Evolutionary conservation across 1,140 invertebrate genomes (phyloP).

Genomic region (Cotesia vestalis): DNA sequence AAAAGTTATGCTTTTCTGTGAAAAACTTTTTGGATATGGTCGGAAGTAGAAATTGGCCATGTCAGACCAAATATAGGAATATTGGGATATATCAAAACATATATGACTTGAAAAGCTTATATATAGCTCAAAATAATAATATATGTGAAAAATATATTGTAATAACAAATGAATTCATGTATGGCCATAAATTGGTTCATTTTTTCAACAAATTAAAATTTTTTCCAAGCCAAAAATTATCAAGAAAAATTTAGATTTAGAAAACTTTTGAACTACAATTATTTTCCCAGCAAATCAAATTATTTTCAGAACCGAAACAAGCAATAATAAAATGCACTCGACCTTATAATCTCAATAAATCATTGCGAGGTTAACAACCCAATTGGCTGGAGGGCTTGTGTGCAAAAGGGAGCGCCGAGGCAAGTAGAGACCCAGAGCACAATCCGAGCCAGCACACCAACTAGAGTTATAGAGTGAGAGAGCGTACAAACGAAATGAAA

Average conservation of each 20-base stretch:
- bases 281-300: slow-evolving; percentile 3
- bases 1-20: no score
- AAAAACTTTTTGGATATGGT: no score
- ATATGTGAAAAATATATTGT: no score
- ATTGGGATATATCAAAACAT: no score
- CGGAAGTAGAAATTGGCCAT: no score
- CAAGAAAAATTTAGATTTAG: neutral
- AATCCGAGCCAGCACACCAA: neutral
- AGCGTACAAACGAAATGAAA: slow-evolving; percentile 30
- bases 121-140: no score
- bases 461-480: neutral
- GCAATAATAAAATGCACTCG: slow-evolving; percentile 6
- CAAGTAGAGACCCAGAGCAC: neutral
- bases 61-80: no score
- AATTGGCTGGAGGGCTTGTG: neutral
- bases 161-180: no score
- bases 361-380: slow-evolving; percentile 15
- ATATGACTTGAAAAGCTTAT: no score
- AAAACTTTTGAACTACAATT: neutral
- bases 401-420: neutral
- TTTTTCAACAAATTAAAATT: no score
- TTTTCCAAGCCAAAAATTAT: no score
- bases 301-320: slow-evolving; percentile 7
- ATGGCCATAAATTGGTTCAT: no score
- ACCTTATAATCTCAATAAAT: slow-evolving; percentile 22